Conservation (phyloP, 2,113 vertebrate species). For the Australoheros scitulus region DNA sequence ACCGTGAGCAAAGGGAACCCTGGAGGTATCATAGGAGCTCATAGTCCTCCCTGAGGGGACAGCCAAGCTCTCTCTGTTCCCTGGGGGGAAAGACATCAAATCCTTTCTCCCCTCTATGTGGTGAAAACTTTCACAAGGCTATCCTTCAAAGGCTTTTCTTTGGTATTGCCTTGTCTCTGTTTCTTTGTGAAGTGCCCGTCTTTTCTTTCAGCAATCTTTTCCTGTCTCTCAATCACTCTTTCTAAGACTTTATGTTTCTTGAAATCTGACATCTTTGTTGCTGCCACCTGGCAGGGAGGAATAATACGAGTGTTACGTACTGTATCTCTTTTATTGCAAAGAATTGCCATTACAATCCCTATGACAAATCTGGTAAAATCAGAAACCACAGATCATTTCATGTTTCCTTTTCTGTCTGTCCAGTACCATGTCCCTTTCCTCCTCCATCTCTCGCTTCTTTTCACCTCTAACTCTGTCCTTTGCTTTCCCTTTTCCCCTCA, state of each 20-base stretch:
- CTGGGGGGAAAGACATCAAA: slow-evolving; percentile 35
- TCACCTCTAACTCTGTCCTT: slow-evolving; percentile 47
- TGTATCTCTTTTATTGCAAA: slow-evolving; percentile 35
- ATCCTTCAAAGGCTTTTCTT: slow-evolving; percentile 51
- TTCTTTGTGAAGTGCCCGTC: slow-evolving; percentile 34
- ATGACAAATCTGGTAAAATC: slow-evolving; percentile 43
- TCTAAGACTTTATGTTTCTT: slow-evolving; percentile 42
- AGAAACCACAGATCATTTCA: neutral
- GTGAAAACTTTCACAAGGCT: slow-evolving; percentile 48
- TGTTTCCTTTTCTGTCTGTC: neutral
- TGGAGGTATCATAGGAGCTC: slow-evolving; percentile 31
- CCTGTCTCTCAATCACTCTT: slow-evolving; percentile 47
- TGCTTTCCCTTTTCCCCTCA: slow-evolving; percentile 47
- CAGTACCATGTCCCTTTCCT: neutral
- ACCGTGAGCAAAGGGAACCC: slow-evolving; percentile 35
- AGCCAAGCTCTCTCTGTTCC: slow-evolving; percentile 25
- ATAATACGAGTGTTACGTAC: slow-evolving; percentile 42
- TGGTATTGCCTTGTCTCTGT: slow-evolving; percentile 34
- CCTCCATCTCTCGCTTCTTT: slow-evolving; percentile 17
- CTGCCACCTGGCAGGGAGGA: slow-evolving; percentile 32
- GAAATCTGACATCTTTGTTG: slow-evolving; percentile 55
- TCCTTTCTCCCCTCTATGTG: slow-evolving; percentile 11
- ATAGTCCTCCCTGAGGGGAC: slow-evolving; percentile 41
- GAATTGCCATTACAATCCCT: slow-evolving; percentile 4
- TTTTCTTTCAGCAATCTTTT: slow-evolving; percentile 39